Percentiles rank a stretch among this genome's conserved stretches.
These are phyloP conservation scores for Platichthys stellatus DNA, from an alignment of 2,113 vertebrate genomes.

Conservation along the genomic window DNA sequence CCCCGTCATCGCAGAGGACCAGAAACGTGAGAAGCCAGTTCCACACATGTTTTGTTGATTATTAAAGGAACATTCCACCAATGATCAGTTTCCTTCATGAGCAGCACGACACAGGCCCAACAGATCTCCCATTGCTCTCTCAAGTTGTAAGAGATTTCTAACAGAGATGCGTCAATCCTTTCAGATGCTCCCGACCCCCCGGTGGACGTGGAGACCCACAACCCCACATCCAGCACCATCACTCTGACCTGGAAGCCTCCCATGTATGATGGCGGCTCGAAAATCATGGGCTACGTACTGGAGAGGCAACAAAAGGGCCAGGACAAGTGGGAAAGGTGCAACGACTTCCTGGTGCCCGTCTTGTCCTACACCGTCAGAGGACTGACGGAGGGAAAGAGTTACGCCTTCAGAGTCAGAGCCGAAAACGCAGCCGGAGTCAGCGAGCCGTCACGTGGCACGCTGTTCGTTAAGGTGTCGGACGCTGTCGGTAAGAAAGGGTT, in stretches of 20 bases:
- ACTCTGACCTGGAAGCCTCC: constrained; percentile 98
- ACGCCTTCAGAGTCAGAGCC: constrained; percentile 91
- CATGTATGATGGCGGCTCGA: constrained; percentile 93
- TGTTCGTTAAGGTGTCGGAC: constrained; percentile 88
- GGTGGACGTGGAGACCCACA: constrained; percentile 91
- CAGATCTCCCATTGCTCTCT: too few species aligned
- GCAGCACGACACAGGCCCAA: too few species aligned
- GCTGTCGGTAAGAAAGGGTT: constrained; percentile 84
- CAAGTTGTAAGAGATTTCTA: not conserved
- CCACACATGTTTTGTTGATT: not conserved
- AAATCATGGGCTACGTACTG: constrained; percentile 97
- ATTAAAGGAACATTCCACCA: not conserved
- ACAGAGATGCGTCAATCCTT: not conserved
- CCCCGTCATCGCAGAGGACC: constrained; percentile 94
- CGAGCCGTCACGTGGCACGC: constrained; percentile 91
- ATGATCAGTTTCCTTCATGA: too few species aligned
- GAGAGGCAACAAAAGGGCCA: constrained; percentile 92
- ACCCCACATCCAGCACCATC: constrained; percentile 90
- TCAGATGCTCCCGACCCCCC: constrained; percentile 95
- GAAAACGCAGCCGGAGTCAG: constrained; percentile 95
- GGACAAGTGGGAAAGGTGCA: constrained; percentile 93
- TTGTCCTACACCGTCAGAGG: constrained; percentile 93
- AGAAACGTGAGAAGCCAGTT: constrained; percentile 86
- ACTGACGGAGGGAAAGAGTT: constrained; percentile 89
- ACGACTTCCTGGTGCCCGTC: constrained; percentile 93